Percentiles rank a stretch among this genome's conserved stretches.
Conservation (phyloP, 2,113 vertebrate species). For the Bos taurus region ARS-UCD2.0 NC_037351.1:51123501-51124000, state of each 20-base stretch:
- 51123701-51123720: neutral
- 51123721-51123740: neutral
- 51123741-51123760: neutral
- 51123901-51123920: neutral
- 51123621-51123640: neutral
- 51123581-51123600: neutral
- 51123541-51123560: neutral
- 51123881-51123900: neutral
- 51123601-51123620: neutral
- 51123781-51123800: neutral
- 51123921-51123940: neutral
- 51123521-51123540: neutral
- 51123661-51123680: neutral
- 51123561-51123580: neutral
- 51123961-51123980: neutral
- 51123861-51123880: neutral
- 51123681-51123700: neutral
- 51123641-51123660: neutral
- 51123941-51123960: neutral
- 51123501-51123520: neutral
- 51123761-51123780: neutral
- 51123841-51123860: neutral
- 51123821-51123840: neutral
- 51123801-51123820: neutral
- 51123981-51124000: neutral